A percentile compares a stretch with the other conserved stretches of the same genome.
phyloP scores from a whole-genome alignment of 2,888 invertebrate genomes.

The Drosophila monieri region DNA sequence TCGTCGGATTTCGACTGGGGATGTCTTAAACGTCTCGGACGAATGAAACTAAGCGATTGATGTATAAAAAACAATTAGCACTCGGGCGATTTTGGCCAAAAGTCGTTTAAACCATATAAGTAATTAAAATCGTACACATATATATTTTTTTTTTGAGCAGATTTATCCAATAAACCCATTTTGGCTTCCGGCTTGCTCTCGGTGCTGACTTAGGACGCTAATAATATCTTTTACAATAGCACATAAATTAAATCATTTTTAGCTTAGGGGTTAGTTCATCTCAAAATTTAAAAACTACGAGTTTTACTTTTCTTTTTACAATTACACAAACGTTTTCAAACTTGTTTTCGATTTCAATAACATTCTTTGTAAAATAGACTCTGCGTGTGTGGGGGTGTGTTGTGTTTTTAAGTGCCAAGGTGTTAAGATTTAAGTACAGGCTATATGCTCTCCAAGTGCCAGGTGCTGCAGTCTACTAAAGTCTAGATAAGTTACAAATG shows the following conservation, averaged over 20 bases:
- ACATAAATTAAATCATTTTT: conserved; percentile 39
- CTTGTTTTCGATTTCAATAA: neutral
- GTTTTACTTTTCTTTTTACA: conserved; percentile 3
- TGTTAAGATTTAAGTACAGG: conserved; percentile 33
- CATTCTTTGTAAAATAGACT: conserved; percentile 3
- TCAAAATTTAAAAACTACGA: conserved; percentile 32
- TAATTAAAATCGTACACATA: conserved; percentile 32
- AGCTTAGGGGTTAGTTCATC: conserved; percentile 33
- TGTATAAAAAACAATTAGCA: too few relatives aligned
- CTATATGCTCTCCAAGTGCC: conserved; percentile 33
- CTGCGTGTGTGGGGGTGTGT: neutral
- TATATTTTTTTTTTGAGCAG: conserved; percentile 54
- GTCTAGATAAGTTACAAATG: conserved; percentile 59
- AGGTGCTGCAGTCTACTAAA: conserved; percentile 26
- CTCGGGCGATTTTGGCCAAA: too few relatives aligned
- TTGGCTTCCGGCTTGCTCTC: conserved; percentile 17
- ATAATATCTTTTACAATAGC: conserved; percentile 55
- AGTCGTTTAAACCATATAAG: neutral
- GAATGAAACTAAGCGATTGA: neutral
- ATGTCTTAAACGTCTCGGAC: neutral
- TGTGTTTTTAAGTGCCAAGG: neutral
- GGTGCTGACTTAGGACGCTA: conserved; percentile 41
- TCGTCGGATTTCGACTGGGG: neutral
- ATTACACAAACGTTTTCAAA: conserved; percentile 4
- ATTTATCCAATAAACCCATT: conserved; percentile 28